phyloP scores from a whole-genome alignment of 2,888 invertebrate genomes.

The Heliothis peltigera region DNA sequence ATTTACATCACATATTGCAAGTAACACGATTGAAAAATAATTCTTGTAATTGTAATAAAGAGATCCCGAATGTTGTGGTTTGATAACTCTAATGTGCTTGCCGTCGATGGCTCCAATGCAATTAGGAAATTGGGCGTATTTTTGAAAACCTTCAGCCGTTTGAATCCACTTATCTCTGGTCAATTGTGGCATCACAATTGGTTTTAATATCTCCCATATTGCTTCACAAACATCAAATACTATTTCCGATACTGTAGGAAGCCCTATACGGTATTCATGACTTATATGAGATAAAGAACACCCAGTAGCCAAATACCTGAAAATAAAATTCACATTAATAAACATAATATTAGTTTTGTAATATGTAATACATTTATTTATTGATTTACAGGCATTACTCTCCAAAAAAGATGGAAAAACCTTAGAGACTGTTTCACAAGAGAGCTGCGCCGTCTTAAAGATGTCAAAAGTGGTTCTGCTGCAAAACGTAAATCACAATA shows the following conservation, averaged over 20 bases:
- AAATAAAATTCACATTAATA: slow-evolving; percentile 11
- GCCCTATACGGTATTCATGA: no score
- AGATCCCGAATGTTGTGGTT: slow-evolving; percentile 27
- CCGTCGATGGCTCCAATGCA: no score
- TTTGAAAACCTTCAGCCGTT: no score
- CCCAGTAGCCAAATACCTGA: no score
- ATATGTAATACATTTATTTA: slow-evolving; percentile 36
- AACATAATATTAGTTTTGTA: slow-evolving; percentile 37
- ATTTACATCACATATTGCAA: slow-evolving; percentile 44
- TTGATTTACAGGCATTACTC: slow-evolving; percentile 44
- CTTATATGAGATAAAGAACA: no score
- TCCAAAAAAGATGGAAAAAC: slow-evolving; percentile 48
- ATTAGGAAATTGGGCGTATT: no score
- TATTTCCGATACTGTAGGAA: no score
- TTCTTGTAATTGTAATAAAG: slow-evolving; percentile 49
- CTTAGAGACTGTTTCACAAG: slow-evolving; percentile 44
- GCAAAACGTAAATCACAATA: slow-evolving; percentile 45
- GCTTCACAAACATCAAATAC: no score
- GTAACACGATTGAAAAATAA: slow-evolving; percentile 48
- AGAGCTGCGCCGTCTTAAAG: slow-evolving; percentile 41
- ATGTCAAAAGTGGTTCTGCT: slow-evolving; percentile 44
- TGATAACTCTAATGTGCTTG: slow-evolving; percentile 7
- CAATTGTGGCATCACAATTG: no score
- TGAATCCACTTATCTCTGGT: no score
- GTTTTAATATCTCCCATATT: no score